Percentiles rank a stretch among this genome's conserved stretches.
phyloP scores from a whole-genome alignment of 2,888 invertebrate genomes.

The Sphinx pinastri region DNA sequence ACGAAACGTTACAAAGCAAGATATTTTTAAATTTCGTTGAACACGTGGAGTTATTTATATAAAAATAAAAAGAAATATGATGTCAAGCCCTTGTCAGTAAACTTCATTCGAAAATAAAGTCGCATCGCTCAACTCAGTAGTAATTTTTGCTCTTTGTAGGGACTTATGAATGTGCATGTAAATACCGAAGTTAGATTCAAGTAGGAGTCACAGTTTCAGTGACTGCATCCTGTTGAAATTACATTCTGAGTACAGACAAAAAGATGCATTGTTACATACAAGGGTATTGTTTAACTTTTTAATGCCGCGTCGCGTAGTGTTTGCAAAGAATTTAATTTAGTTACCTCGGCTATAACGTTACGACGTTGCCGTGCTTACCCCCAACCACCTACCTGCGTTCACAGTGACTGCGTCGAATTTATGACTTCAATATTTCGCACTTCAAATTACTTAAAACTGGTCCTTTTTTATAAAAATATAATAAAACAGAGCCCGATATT shows the following conservation, averaged over 20 bases:
- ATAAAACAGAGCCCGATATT: no score
- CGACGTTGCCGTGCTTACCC: background rate
- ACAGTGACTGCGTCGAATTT: no score
- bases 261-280: constrained; percentile 35
- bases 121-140: background rate
- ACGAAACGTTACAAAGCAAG: no score
- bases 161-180: constrained; percentile 33
- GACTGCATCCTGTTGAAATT: constrained; percentile 45
- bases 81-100: background rate
- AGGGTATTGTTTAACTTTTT: constrained; percentile 14
- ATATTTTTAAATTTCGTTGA: no score
- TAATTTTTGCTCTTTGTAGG: constrained; percentile 16
- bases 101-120: background rate
- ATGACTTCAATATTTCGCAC: no score
- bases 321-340: constrained; percentile 18
- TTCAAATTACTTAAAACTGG: no score
- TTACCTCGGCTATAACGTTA: constrained; percentile 4
- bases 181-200: constrained; percentile 41
- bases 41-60: background rate
- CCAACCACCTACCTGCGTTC: no score
- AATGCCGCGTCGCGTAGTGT: no score
- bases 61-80: background rate
- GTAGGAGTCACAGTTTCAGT: constrained; percentile 37
- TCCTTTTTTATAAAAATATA: no score
- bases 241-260: constrained; percentile 42